Percentiles rank a stretch among this genome's conserved stretches.
phyloP scores from a whole-genome alignment of 2,888 invertebrate species.

The Drosophila recens region DNA sequence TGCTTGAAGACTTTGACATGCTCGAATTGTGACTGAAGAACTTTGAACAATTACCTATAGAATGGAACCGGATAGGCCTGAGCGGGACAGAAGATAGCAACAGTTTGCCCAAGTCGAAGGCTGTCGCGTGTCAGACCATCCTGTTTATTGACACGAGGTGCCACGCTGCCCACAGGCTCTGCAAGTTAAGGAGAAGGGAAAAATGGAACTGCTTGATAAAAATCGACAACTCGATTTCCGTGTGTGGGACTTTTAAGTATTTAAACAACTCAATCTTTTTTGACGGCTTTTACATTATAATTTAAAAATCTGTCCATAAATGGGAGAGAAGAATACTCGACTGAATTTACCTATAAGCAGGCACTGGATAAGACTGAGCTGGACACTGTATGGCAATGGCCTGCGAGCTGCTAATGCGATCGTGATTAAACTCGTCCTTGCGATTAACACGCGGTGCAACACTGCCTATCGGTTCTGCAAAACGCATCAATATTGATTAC shows the following conservation, averaged over 20 bases:
- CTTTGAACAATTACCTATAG: constrained; percentile 85
- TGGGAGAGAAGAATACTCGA: constrained; percentile 51
- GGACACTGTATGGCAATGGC: constrained; percentile 89
- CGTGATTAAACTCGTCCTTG: constrained; percentile 85
- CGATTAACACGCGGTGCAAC: constrained; percentile 87
- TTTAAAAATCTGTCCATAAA: too few relatives aligned
- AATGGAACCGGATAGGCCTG: constrained; percentile 87
- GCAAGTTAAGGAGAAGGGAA: constrained; percentile 7
- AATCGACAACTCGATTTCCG: too few relatives aligned
- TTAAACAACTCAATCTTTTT: too few relatives aligned
- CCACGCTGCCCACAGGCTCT: constrained; percentile 86
- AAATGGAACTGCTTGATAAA: too few relatives aligned
- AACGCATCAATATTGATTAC: neutral
- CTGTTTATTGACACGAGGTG: constrained; percentile 89
- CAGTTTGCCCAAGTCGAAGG: constrained; percentile 88
- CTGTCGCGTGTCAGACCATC: constrained; percentile 87
- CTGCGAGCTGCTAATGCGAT: constrained; percentile 77
- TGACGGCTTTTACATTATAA: too few relatives aligned
- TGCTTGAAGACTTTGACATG: constrained; percentile 53
- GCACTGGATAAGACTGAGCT: constrained; percentile 90
- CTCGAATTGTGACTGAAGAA: constrained; percentile 44
- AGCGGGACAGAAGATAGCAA: constrained; percentile 87
- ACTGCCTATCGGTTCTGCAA: constrained; percentile 83
- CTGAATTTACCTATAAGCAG: constrained; percentile 86
- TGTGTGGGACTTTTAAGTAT: too few relatives aligned